Base-by-base conservation (phyloP, 2,797 vertebrate species). In the Phrynocephalus forsythii region DNA sequence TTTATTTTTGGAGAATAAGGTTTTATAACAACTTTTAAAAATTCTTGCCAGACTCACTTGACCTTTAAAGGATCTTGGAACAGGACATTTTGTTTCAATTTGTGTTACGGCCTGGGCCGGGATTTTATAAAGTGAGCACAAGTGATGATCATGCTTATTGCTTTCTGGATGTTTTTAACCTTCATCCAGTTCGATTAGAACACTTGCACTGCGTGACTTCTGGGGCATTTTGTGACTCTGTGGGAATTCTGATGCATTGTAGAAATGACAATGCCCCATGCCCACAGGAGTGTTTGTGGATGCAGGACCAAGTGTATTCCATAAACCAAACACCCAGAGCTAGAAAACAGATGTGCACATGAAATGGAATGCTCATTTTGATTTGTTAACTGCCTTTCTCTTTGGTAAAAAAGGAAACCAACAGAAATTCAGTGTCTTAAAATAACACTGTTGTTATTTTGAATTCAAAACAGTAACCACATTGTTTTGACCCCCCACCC, bases 41-140 rank as follows among this genome's bases (percentile, higher is more conserved):
- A 60, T 92, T 88, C 86, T 83, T 82, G 72, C 71, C 68, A 71
- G n/a, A 72, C 71, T 86, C 75, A 66, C 38, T 80, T 91, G 87
- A 86, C 76, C 52, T 86, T 91, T 73, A 84, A 90, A 50, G 2
- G 22, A 78, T 87, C 52, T 84, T 78, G 33, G 3, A 33, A 72
- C 91, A 88, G 28, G 30, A 84, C 6, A 20, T 3, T 38, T 82
- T 83, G 56, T 87, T 95, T 91, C 75, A 85, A 50, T 0, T 48
- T 60, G 8, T 33, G 68, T 84, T 72, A 82, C 66, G 4, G 38
- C 38, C 5, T 5, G 81, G 24, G 38, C 5, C 38, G 79, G 24
- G 38, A 60, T 60, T 87, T 79, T 71, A 2, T 0, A 7, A 76
- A 56, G n/a, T 72, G n/a, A 88, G 86, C 66, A 52, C 48, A 72